These are phyloP conservation scores for Macquaria australasica DNA, from an alignment of 2,113 vertebrate species.

Conservation along the genomic window DNA sequence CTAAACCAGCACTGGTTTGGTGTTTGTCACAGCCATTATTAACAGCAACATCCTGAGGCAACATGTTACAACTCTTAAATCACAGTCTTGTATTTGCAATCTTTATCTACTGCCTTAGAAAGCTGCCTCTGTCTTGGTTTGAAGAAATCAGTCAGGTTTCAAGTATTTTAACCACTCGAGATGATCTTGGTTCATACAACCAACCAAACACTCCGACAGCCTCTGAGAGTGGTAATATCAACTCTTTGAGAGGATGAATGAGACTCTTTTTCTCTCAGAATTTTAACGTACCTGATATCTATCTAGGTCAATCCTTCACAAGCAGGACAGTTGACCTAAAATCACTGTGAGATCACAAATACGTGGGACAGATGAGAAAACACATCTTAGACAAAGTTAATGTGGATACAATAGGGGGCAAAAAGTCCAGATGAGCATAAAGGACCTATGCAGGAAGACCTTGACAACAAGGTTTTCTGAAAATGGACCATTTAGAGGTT, in stretches of 20 bases:
- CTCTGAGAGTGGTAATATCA: not conserved
- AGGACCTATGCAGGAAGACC: conserved; percentile 16
- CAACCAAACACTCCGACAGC: conserved; percentile 5
- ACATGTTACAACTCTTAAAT: not conserved
- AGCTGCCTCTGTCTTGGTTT: conserved; percentile 28
- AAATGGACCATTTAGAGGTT: not conserved
- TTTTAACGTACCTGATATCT: not conserved
- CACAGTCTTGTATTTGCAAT: not conserved
- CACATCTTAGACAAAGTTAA: not conserved
- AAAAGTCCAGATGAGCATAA: not conserved
- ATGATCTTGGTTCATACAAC: not conserved
- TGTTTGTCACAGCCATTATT: conserved; percentile 11
- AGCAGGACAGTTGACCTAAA: conserved; percentile 18
- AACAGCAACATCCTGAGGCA: not conserved
- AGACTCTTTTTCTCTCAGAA: not conserved
- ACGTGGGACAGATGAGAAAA: not conserved
- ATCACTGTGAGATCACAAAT: conserved; percentile 53
- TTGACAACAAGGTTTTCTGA: conserved; percentile 38
- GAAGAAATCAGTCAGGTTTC: not conserved
- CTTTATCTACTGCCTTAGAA: conserved; percentile 57
- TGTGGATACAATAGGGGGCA: not conserved
- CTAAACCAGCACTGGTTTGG: conserved; percentile 8
- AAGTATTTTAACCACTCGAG: not conserved
- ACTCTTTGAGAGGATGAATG: not conserved
- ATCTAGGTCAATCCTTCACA: not conserved